phyloP scores from a whole-genome alignment of 2,888 invertebrate genomes.

The Mythimna vitellina region DNA sequence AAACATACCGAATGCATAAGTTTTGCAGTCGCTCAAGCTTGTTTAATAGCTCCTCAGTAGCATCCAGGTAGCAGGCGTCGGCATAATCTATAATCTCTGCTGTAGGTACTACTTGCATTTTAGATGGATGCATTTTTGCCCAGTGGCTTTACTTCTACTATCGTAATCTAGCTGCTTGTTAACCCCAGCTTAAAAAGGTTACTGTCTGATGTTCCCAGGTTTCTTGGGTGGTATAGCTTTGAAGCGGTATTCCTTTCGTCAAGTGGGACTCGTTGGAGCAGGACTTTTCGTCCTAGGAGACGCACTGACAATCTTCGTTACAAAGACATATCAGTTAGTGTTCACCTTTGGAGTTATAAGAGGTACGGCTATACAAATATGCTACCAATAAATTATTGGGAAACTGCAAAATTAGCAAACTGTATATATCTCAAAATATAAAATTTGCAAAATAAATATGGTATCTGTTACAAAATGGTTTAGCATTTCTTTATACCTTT shows the following conservation, averaged over 20 bases:
- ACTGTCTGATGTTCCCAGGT: slow-evolving; percentile 83
- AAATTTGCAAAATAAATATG: background rate
- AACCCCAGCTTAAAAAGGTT: background rate
- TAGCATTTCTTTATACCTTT: background rate
- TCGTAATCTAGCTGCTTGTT: background rate
- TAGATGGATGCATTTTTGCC: background rate
- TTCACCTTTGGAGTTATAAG: slow-evolving; percentile 92
- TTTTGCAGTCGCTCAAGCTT: too few species aligned
- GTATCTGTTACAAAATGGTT: background rate
- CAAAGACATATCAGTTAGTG: slow-evolving; percentile 91
- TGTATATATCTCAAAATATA: background rate
- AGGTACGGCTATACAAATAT: slow-evolving; percentile 77
- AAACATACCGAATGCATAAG: too few species aligned
- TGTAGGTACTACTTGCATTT: too few species aligned
- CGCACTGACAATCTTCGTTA: slow-evolving; percentile 91
- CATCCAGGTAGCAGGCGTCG: too few species aligned
- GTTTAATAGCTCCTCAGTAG: too few species aligned
- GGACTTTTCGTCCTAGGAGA: slow-evolving; percentile 92
- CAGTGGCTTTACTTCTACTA: background rate
- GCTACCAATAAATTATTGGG: background rate
- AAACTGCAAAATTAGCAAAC: background rate
- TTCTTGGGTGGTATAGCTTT: slow-evolving; percentile 92
- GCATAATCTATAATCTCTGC: too few species aligned
- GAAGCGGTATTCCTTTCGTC: slow-evolving; percentile 92
- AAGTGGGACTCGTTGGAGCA: slow-evolving; percentile 92